These are phyloP conservation scores for Cirrhinus mrigala DNA, from an alignment of 2,797 vertebrate genomes.

Conservation along the genomic window DNA sequence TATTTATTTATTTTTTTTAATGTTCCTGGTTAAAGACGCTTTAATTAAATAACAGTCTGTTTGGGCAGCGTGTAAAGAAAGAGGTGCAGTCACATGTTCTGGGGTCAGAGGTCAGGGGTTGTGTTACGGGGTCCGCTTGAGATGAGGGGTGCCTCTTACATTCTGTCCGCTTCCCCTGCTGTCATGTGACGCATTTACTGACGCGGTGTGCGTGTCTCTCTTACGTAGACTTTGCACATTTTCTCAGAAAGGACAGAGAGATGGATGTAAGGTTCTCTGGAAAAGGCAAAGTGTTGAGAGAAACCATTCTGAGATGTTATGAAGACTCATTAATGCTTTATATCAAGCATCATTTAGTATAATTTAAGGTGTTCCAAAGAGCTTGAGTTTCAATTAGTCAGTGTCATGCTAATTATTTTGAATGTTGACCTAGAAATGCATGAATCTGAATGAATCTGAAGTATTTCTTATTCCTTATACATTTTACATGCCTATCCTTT, in stretches of 20 bases:
- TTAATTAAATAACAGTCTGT: neutral
- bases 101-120: constrained; percentile 27
- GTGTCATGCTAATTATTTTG: neutral
- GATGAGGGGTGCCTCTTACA: neutral
- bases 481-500: neutral
- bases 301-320: neutral
- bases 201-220: constrained; percentile 3
- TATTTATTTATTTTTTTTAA: neutral
- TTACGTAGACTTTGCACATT: neutral
- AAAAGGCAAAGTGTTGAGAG: neutral
- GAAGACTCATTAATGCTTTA: neutral
- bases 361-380: neutral
- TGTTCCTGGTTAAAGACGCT: neutral
- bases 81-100: neutral
- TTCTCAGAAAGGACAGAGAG: constrained; percentile 18
- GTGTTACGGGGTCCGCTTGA: constrained; percentile 6
- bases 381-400: neutral
- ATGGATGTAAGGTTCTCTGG: neutral
- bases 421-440: neutral
- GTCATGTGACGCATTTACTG: constrained; percentile 27
- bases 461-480: neutral
- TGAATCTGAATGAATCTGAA: too few relatives aligned
- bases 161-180: neutral
- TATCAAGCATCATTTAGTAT: neutral
- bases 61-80: constrained; percentile 13